Conservation (phyloP, 2,888 invertebrate species). For the Cephus nigrinus region DNA sequence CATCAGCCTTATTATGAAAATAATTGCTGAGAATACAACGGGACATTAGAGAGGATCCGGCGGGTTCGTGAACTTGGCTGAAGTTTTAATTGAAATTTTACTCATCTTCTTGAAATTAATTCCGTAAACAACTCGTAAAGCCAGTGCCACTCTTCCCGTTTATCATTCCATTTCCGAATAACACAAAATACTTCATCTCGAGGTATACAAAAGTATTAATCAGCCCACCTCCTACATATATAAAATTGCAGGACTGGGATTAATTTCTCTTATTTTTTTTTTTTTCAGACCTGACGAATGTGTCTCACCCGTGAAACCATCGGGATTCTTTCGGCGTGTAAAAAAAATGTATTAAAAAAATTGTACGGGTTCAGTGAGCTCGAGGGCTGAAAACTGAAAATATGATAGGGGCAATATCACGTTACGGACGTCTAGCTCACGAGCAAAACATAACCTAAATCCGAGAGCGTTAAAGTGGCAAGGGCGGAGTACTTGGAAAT, state of each 20-base stretch:
- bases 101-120: not conserved
- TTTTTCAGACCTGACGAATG: not conserved
- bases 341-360: not conserved
- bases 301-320: not conserved
- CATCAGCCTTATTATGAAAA: not conserved
- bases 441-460: conserved; percentile 26
- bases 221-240: not conserved
- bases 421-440: conserved; percentile 13
- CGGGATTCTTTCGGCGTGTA: not conserved
- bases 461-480: not conserved
- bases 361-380: not conserved
- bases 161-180: not conserved
- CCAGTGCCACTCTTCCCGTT: not conserved
- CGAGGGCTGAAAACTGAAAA: not conserved
- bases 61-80: not conserved
- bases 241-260: not conserved
- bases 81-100: not conserved
- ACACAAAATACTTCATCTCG: not conserved
- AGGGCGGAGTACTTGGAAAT: not conserved
- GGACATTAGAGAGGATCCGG: not conserved
- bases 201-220: not conserved
- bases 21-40: too few species aligned
- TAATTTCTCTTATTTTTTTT: not conserved
- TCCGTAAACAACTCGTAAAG: not conserved
- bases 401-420: conserved; percentile 16